These are phyloP conservation scores for Diabrotica balteata DNA, from an alignment of 2,888 invertebrate genomes.

Conservation along the genomic window DNA sequence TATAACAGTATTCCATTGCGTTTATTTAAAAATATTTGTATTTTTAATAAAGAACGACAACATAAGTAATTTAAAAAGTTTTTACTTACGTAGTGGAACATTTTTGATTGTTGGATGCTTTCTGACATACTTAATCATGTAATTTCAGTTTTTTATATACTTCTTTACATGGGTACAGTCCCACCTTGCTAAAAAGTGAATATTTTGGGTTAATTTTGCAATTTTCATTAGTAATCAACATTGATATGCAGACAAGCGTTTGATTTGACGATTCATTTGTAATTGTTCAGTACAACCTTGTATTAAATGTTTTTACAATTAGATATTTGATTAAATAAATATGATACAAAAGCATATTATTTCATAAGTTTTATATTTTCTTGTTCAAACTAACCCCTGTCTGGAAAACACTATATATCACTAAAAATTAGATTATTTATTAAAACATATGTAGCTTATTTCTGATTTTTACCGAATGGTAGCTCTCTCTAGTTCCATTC, in stretches of 20 bases:
- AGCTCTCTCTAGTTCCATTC: too few relatives aligned
- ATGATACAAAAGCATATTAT: not conserved
- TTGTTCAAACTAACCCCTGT: too few relatives aligned
- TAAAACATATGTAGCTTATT: not conserved
- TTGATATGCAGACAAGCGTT: constrained; percentile 14
- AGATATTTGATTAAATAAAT: not conserved
- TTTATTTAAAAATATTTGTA: not conserved
- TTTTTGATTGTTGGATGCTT: constrained; percentile 7
- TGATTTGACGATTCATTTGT: constrained; percentile 14
- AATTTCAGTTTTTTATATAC: constrained; percentile 6
- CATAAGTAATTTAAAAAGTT: not conserved
- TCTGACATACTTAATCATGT: not conserved
- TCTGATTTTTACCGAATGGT: too few relatives aligned
- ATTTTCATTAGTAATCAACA: constrained; percentile 11
- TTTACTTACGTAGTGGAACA: constrained; percentile 22
- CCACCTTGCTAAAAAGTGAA: constrained; percentile 14
- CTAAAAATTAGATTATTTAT: not conserved
- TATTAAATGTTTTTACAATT: constrained; percentile 7
- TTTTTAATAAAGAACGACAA: not conserved
- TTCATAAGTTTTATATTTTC: too few relatives aligned
- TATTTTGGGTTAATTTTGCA: constrained; percentile 24
- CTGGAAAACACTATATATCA: too few relatives aligned
- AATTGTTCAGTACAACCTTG: constrained; percentile 8
- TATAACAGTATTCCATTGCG: not conserved
- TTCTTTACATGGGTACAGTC: not conserved